Base-by-base conservation (phyloP, 2,888 invertebrate species). In the Liposcelis brunnea region DNA sequence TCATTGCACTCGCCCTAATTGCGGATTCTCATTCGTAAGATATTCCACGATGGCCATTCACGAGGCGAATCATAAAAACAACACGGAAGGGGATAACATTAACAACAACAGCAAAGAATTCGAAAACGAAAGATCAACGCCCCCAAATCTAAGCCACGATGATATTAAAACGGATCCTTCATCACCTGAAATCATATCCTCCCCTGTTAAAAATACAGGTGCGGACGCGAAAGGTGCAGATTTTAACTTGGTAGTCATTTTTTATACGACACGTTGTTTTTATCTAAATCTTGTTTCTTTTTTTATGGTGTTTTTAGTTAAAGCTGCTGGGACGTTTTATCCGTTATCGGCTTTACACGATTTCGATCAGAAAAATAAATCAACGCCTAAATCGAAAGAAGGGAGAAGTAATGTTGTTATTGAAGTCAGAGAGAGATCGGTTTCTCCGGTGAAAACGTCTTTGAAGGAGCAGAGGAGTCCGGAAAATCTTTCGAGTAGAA, bases 311-410 rank as follows among this genome's bases (percentile, higher is more conserved):
- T 6, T 77, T 83, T 81, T 86, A 73, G 84, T 89, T 71, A 87
- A 86, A 78, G 84, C 87, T 66, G 77, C 84, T 59, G 87, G 89
- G 65, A 87, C 87, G 64, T 89, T 83, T 71, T 87, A 84, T 68
- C 89, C 89, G 60, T 75, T 85, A 57, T 82, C 80, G 55, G 61
- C 75, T 72, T 51, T 75, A 71, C 49, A 73, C 70, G 55, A 71
- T 69, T 55, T 74, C 71, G 40, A 21, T n/a, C 12, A 21, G 12
- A 40, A 40, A 40, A n/a, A n/a, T 6, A 21, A 21, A 19, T 6
- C 16, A 8, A 19, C 19, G 6, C 40, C 40, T 3, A 14, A 19
- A 14, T 19, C 16, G 6, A 26, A n/a, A n/a, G n/a, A n/a, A n/a
- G n/a, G 26, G 8, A 26, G 26, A 6, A 26, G 26, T 8, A 26